phyloP scores from a whole-genome alignment of 2,113 vertebrate species.

The Thymallus thymallus region DNA sequence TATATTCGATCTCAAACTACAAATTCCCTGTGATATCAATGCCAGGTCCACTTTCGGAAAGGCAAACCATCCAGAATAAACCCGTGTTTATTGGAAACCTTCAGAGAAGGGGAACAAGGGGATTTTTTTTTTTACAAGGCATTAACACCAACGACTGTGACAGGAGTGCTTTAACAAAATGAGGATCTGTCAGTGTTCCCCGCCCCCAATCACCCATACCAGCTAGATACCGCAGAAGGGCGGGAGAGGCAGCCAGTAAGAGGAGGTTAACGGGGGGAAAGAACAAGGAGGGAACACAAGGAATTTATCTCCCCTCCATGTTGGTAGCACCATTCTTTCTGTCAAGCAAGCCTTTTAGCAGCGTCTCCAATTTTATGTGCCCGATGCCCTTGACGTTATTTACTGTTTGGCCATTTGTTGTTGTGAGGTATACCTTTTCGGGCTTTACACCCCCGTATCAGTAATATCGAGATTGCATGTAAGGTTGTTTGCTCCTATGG shows the following conservation, averaged over 20 bases:
- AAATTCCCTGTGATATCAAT: slow-evolving; percentile 18
- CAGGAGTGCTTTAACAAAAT: slow-evolving; percentile 47
- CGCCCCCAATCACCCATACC: slow-evolving; percentile 44
- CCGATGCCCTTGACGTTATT: slow-evolving; percentile 40
- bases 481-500: neutral
- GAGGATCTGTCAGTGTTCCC: slow-evolving; percentile 37
- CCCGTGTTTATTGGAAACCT: slow-evolving; percentile 48
- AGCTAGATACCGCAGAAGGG: slow-evolving; percentile 40
- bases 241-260: slow-evolving; percentile 39
- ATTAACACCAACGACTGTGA: slow-evolving; percentile 40
- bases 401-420: slow-evolving; percentile 27
- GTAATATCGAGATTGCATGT: neutral
- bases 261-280: slow-evolving; percentile 26
- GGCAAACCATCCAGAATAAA: slow-evolving; percentile 10
- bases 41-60: slow-evolving; percentile 23
- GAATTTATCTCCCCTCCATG: slow-evolving; percentile 41
- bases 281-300: slow-evolving; percentile 19
- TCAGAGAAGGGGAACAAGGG: slow-evolving; percentile 40
- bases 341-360: slow-evolving; percentile 34
- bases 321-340: slow-evolving; percentile 23
- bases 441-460: neutral
- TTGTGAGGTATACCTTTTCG: slow-evolving; percentile 4
- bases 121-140: slow-evolving; percentile 45
- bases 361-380: slow-evolving; percentile 33
- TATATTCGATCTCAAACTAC: neutral